Evolutionary conservation across 2,797 vertebrate genomes (phyloP).

Genomic region (Echeneis naucrates): DNA sequence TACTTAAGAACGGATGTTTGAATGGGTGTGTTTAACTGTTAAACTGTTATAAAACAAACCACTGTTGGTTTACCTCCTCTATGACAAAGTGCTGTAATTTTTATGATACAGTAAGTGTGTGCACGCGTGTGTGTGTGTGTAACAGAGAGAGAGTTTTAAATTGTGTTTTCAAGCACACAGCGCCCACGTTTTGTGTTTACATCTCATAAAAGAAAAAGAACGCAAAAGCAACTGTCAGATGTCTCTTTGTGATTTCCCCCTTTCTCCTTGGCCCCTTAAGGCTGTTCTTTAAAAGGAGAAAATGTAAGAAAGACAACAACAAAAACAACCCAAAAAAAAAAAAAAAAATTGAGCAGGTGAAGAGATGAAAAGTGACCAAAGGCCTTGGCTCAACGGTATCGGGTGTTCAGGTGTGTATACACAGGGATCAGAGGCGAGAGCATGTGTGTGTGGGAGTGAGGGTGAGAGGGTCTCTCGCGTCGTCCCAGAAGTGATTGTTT

Average conservation of each 20-base stretch:
- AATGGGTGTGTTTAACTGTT: conserved; percentile 50
- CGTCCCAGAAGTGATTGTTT: conserved; percentile 41
- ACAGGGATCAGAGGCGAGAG: conserved; percentile 71
- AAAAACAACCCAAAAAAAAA: conserved; percentile 26
- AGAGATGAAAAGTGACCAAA: conserved; percentile 72
- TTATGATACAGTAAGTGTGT: conserved; percentile 47
- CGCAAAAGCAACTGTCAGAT: conserved; percentile 64
- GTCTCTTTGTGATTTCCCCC: conserved; percentile 28
- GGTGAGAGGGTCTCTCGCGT: conserved; percentile 35
- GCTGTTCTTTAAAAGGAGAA: conserved; percentile 48
- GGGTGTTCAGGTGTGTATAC: conserved; percentile 73
- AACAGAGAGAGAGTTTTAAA: conserved; percentile 7
- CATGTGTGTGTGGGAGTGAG: conserved; percentile 42
- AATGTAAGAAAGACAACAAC: conserved; percentile 31
- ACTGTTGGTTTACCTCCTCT: conserved; percentile 24
- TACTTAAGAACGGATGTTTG: conserved; percentile 53
- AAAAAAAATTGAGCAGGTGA: conserved; percentile 41
- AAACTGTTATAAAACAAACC: conserved; percentile 39
- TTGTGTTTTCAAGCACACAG: conserved; percentile 21
- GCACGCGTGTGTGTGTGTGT: conserved; percentile 20
- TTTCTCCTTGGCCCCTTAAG: conserved; percentile 39
- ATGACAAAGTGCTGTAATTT: conserved; percentile 41
- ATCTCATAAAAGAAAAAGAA: conserved; percentile 57
- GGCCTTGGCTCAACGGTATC: conserved; percentile 77
- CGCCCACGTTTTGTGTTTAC: conserved; percentile 57